Percentiles rank a stretch among this genome's conserved stretches.
Conservation (phyloP, 1,140 invertebrate genomes). For the Diuraphis noxia region DNA sequence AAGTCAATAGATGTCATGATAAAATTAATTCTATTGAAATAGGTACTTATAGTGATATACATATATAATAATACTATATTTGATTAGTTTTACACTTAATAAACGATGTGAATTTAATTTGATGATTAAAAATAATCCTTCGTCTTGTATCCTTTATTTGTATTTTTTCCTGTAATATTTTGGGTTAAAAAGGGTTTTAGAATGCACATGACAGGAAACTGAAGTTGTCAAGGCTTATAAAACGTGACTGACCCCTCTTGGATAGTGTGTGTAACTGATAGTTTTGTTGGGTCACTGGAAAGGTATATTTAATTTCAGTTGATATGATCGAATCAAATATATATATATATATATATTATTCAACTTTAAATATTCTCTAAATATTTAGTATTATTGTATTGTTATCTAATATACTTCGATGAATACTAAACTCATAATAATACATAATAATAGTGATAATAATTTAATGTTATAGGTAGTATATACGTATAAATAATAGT, state of each 20-base stretch:
- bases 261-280: conserved; percentile 23
- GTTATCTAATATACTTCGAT: not conserved
- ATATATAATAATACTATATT: not conserved
- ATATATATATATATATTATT: not conserved
- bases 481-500: too few relatives aligned
- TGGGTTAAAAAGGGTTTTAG: conserved; percentile 8
- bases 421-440: not conserved
- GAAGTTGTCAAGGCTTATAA: conserved; percentile 2
- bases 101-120: not conserved
- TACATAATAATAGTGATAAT: not conserved
- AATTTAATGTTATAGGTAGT: not conserved
- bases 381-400: not conserved
- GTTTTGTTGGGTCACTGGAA: not conserved
- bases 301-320: not conserved
- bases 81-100: not conserved
- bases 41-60: not conserved
- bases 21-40: not conserved
- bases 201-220: conserved; percentile 22
- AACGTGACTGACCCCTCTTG: not conserved
- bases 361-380: not conserved
- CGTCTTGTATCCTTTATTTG: not conserved
- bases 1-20: not conserved
- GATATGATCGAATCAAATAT: not conserved
- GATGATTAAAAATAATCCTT: not conserved
- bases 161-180: not conserved